Conservation (phyloP, 2,888 invertebrate genomes). For the Cheilosia urbana region DNA sequence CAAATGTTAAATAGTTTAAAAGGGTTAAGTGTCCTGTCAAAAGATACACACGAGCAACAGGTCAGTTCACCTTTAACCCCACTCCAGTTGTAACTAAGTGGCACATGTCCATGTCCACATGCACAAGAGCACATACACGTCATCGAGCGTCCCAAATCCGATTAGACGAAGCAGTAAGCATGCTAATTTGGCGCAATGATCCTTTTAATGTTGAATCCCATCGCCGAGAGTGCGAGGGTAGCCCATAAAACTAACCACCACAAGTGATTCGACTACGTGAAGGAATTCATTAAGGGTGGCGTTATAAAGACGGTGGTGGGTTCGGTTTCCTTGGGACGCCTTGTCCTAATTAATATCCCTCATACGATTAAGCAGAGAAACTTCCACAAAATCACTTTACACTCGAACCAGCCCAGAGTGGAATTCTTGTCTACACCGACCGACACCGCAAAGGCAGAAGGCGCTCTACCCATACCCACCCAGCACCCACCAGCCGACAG, state of each 20-base stretch:
- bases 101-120: slow-evolving; percentile 59
- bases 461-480: slow-evolving; percentile 4
- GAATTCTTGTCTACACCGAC: slow-evolving; percentile 45
- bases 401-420: slow-evolving; percentile 56
- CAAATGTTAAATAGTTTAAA: slow-evolving; percentile 73
- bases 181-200: slow-evolving; percentile 74
- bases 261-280: slow-evolving; percentile 71
- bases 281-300: slow-evolving; percentile 68
- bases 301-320: slow-evolving; percentile 25
- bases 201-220: slow-evolving; percentile 56
- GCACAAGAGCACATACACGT: slow-evolving; percentile 27
- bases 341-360: slow-evolving; percentile 72
- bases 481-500: slow-evolving; percentile 9
- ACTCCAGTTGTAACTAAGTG: slow-evolving; percentile 33
- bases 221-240: background rate
- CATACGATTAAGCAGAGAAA: slow-evolving; percentile 64
- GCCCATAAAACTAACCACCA: slow-evolving; percentile 71
- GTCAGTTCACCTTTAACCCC: slow-evolving; percentile 68
- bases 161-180: slow-evolving; percentile 73
- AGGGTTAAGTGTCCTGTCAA: slow-evolving; percentile 75
- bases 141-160: slow-evolving; percentile 71
- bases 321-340: slow-evolving; percentile 73
- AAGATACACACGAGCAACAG: slow-evolving; percentile 71
- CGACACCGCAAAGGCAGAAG: slow-evolving; percentile 29
- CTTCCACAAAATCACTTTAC: slow-evolving; percentile 58